Evolutionary conservation across 2,888 invertebrate species (phyloP).

Genomic region (Drosophila ustulata): DNA sequence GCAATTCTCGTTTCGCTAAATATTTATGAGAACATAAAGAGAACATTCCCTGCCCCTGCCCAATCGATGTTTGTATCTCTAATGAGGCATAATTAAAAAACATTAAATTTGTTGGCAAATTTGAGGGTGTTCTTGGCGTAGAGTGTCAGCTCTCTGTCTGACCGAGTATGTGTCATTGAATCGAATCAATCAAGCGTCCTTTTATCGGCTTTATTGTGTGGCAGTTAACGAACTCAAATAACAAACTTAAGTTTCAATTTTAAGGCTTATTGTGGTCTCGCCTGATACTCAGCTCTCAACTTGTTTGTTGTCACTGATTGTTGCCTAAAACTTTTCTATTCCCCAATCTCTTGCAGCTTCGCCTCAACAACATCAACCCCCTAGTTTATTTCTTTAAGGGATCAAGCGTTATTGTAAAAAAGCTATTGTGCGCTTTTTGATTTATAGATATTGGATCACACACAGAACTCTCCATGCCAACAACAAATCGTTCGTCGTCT

Average conservation of each 20-base stretch:
- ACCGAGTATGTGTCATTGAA: slow-evolving; percentile 24
- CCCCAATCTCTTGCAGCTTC: background rate
- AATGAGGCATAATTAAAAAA: slow-evolving; percentile 76
- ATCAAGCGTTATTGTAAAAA: slow-evolving; percentile 54
- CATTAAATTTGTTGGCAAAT: slow-evolving; percentile 56
- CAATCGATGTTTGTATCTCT: slow-evolving; percentile 51
- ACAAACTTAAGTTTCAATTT: slow-evolving; percentile 62
- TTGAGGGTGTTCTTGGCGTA: background rate
- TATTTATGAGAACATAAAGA: slow-evolving; percentile 62
- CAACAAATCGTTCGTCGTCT: slow-evolving; percentile 4
- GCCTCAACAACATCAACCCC: background rate
- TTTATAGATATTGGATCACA: slow-evolving; percentile 69
- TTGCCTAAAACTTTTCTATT: slow-evolving; percentile 50
- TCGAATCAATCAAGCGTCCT: slow-evolving; percentile 59
- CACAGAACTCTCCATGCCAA: slow-evolving; percentile 6
- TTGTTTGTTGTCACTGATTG: slow-evolving; percentile 57
- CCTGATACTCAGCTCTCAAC: slow-evolving; percentile 10
- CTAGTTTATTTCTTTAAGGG: slow-evolving; percentile 33
- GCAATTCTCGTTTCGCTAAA: slow-evolving; percentile 53
- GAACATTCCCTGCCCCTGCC: background rate
- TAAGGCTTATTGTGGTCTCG: slow-evolving; percentile 40
- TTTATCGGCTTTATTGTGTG: slow-evolving; percentile 37
- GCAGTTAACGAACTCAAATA: slow-evolving; percentile 52
- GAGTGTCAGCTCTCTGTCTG: background rate
- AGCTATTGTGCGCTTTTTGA: slow-evolving; percentile 67